Evolutionary conservation across 2,888 invertebrate species (phyloP), one percentile per base, ranked within the genome.

Genomic region (Diploptera punctata): DNA sequence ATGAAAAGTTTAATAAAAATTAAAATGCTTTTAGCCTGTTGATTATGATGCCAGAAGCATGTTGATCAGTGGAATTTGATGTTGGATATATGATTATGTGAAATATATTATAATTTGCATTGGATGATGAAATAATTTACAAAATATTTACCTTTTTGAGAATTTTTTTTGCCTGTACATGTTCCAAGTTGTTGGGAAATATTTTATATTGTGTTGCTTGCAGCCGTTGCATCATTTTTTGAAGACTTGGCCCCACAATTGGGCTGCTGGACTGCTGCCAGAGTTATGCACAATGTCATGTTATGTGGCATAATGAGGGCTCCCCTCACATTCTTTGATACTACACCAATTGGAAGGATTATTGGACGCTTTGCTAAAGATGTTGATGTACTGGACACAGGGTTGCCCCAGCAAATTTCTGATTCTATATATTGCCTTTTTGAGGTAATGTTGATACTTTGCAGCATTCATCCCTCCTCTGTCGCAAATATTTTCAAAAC

Each of bases 381-480:
- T 83, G 84, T 92, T 78, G 91, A 92, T 82, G 86, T 90, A 77
- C 82, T 91, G 86, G 92, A 93, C 83, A 87, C 87, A 79, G 86
- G 86, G 79, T 86, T 92, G 77, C 91, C 91, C 75, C 86, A 85
- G 83, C 86, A 89, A 84, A 84, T 88, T 82, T 84, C 87, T 78
- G 90, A 91, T 86, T 87, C 87, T 83, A 84, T 89, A 82, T 91
- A 87, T 88, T 91, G 91, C 85, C 82, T 87, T 78, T 90, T 89
- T 82, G 91, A 91, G 91, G 91, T 91, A 91, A 87, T 47, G 29
- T 47, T 65, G 13, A 61, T 18, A 29, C 9, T 65, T 65, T 24
- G 43, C 18, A 5, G 31, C 57, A 29, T n/a, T 21, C 57, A n/a
- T 16, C 7, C 24, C 29, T 13, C n/a, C 7, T 18, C 10, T 2